These are phyloP conservation scores for Chloropsis cyanopogon DNA, from an alignment of 2,113 vertebrate genomes.

Conservation along the genomic window DNA sequence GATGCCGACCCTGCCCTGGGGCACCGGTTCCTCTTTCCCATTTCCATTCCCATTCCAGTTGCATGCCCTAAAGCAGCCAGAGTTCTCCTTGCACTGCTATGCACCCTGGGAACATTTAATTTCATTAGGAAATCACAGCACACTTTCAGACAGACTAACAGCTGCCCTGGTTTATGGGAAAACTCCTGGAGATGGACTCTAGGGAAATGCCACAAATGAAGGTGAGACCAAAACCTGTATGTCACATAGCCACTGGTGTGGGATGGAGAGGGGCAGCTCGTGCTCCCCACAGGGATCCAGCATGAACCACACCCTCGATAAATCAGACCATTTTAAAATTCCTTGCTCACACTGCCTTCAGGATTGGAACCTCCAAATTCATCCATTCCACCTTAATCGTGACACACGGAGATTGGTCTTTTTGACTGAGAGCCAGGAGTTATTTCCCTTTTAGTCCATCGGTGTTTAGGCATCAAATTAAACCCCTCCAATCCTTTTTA, in stretches of 20 bases:
- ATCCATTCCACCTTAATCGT: not conserved
- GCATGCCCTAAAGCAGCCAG: accelerated
- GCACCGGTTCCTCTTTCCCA: not conserved
- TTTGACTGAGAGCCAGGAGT: not conserved
- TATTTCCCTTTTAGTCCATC: not conserved
- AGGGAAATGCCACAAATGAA: not conserved
- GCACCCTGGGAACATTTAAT: not conserved
- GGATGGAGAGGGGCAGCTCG: not conserved
- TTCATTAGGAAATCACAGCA: not conserved
- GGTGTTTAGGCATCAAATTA: not conserved
- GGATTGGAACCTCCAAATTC: not conserved
- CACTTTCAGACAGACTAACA: not conserved
- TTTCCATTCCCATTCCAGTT: accelerated
- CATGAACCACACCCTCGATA: not conserved
- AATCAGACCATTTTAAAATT: not conserved
- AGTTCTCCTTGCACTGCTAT: accelerated
- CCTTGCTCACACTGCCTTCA: not conserved
- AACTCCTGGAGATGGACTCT: accelerated
- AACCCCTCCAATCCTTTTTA: not conserved
- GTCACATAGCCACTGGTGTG: accelerated
- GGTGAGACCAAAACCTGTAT: accelerated
- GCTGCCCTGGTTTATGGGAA: not conserved
- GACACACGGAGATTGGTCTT: not conserved
- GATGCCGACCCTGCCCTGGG: accelerated
- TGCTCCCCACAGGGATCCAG: accelerated